Base-by-base conservation (phyloP, 2,113 vertebrate species). In the Macquaria australasica region DNA sequence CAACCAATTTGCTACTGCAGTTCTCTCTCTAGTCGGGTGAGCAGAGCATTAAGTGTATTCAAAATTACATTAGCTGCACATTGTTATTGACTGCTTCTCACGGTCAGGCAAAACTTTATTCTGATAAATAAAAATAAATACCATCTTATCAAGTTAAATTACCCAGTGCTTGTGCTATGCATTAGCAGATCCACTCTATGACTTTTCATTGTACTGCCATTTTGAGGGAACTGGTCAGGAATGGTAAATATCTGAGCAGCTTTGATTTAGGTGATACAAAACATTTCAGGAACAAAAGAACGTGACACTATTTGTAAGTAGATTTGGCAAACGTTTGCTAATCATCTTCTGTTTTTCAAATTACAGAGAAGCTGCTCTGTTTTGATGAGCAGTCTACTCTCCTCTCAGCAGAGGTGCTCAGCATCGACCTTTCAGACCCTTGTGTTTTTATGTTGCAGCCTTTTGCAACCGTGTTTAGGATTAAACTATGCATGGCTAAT, bases 311-410 rank as follows among this genome's bases (percentile, higher is more conserved):
- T 82, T 92, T 80, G 15, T 11, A 85, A 73, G 71, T 50, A 37
- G 64, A 83, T 89, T 73, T 89, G 76, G 45, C 73, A 78, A 62
- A 72, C 31, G 16, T 86, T 77, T 86, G 83, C 71, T 88, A 89
- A 92, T 92, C 79, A 86, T 82, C 59, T 59, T 72, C 48, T 88
- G 58, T 84, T 90, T 62, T 53, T 66, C 51, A 85, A 91, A 85
- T 91, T 88, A 79, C 53, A 88, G 28, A 89, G 12, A 77, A 68
- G 51, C 64, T 62, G 1, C 43, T 83, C 48, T 74, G 18, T 90
- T 82, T 39, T 89, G 82, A 89, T 90, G 84, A 87, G 81, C 72
- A 25, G 78, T 84, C 77, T 59, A 15, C 20, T 88, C 39, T 79
- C 25, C 69, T 89, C 82, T 87, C 69, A 79, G 81, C 66, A 37